These are phyloP conservation scores for Triplophysa yarkandensis DNA, from an alignment of 2,797 vertebrate genomes.

Conservation along the genomic window DNA sequence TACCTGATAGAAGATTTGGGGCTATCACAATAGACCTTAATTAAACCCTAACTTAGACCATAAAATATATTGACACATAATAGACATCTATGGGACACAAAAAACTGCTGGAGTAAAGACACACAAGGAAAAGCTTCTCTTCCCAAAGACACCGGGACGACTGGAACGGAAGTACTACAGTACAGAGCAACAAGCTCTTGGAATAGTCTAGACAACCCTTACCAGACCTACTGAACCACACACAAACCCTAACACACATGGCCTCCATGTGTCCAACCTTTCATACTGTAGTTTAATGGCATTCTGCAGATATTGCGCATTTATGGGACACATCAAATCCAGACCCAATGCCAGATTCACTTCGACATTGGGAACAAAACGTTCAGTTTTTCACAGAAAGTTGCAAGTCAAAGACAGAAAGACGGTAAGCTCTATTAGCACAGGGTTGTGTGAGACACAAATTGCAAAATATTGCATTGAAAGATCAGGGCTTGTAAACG, in stretches of 20 bases:
- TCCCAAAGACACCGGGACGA: too few species aligned
- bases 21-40: background rate
- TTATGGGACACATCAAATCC: slow-evolving; percentile 16
- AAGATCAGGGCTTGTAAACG: background rate
- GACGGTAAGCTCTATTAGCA: background rate
- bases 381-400: background rate
- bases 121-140: too few species aligned
- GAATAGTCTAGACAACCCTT: too few species aligned
- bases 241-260: slow-evolving; percentile 17
- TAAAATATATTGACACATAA: background rate
- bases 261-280: slow-evolving; percentile 40
- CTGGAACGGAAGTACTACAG: background rate
- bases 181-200: too few species aligned
- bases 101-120: background rate
- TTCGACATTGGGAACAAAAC: background rate
- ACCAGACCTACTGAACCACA: too few species aligned
- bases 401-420: background rate
- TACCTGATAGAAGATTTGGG: background rate
- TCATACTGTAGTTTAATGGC: slow-evolving; percentile 32
- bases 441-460: background rate
- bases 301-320: slow-evolving; percentile 19
- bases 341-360: background rate
- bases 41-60: background rate
- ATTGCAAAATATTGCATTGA: background rate
- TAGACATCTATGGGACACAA: background rate